Percentiles rank a stretch among this genome's conserved stretches.
Evolutionary conservation across 1,140 invertebrate genomes (phyloP).

Genomic region (Procambarus clarkii): DNA sequence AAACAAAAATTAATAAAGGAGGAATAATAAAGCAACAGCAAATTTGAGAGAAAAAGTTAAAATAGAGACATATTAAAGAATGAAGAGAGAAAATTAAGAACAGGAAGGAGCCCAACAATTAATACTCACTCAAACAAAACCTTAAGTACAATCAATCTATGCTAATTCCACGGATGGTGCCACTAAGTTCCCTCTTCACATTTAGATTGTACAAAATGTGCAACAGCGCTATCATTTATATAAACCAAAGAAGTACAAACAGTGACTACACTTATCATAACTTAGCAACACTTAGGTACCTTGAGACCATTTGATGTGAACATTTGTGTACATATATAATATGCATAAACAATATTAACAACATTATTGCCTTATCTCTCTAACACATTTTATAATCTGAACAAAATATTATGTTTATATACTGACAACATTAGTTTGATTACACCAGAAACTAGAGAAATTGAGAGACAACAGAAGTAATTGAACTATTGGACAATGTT

Average conservation of each 20-base stretch:
- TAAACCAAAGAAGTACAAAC: neutral
- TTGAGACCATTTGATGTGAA: slow-evolving; percentile 14
- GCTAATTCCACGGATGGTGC: neutral
- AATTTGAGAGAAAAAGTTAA: no score
- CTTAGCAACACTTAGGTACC: neutral
- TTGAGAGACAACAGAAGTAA: neutral
- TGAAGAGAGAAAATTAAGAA: no score
- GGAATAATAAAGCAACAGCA: no score
- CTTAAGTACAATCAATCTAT: neutral
- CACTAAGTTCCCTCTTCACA: neutral
- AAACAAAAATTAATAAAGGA: no score
- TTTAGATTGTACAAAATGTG: neutral
- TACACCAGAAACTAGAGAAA: neutral
- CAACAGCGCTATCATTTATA: neutral
- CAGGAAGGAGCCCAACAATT: no score
- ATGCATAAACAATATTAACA: slow-evolving; percentile 9
- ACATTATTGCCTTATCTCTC: slow-evolving; percentile 8
- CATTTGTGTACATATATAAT: slow-evolving; percentile 18
- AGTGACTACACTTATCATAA: neutral
- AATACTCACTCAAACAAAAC: neutral
- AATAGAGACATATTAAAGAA: no score
- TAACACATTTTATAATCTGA: neutral
- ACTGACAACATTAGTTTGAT: slow-evolving; percentile 3
- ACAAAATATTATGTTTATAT: neutral
- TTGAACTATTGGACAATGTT: neutral